These are phyloP conservation scores for Phortica magna DNA, from an alignment of 2,888 invertebrate species.

Conservation along the genomic window DNA sequence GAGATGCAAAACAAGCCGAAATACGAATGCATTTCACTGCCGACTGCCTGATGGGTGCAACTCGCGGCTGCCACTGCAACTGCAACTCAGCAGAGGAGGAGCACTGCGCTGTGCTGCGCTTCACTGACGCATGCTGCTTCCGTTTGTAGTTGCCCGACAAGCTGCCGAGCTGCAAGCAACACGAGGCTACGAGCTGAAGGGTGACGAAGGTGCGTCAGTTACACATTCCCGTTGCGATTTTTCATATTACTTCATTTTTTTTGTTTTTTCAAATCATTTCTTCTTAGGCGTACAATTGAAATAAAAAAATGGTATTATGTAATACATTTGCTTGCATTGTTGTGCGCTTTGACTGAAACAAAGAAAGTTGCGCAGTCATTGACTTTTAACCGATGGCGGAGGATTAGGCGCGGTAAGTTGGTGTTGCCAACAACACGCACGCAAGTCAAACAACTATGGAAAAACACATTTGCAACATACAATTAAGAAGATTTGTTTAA, in stretches of 20 bases:
- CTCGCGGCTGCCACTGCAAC: background rate
- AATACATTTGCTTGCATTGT: background rate
- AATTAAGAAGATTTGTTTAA: too few species aligned
- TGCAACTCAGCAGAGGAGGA: background rate
- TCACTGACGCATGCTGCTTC: conserved; percentile 24
- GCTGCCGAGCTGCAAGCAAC: background rate
- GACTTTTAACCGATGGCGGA: background rate
- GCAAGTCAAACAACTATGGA: too few species aligned
- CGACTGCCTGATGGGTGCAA: background rate
- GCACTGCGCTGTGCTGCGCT: background rate
- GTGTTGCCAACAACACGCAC: too few species aligned
- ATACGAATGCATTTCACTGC: background rate
- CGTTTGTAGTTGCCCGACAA: conserved; percentile 1
- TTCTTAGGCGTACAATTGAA: background rate
- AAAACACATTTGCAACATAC: too few species aligned
- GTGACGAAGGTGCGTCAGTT: background rate
- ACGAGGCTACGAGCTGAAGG: background rate
- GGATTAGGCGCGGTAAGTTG: too few species aligned
- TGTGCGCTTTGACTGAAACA: background rate
- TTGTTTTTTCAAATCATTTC: background rate
- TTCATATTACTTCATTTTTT: background rate
- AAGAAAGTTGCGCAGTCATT: conserved; percentile 8
- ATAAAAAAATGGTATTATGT: background rate
- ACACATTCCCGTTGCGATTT: background rate
- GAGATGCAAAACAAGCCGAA: background rate